These are phyloP conservation scores for Odontophorus gujanensis DNA, from an alignment of 2,113 vertebrate species.

Conservation along the genomic window DNA sequence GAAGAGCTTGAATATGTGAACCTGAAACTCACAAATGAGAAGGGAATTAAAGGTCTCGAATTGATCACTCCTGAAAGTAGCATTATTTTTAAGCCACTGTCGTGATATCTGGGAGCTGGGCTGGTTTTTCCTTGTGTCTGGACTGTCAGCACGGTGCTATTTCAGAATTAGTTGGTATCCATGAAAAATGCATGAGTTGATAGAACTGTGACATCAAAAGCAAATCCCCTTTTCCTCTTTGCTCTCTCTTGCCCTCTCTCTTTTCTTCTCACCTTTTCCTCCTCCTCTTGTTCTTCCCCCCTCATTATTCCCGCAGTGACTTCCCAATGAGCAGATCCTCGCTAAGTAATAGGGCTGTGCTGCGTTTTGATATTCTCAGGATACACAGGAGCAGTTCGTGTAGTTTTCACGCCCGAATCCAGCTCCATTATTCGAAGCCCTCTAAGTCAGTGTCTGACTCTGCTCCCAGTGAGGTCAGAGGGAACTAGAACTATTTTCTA, in stretches of 20 bases:
- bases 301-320: conserved; percentile 51
- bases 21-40: not conserved
- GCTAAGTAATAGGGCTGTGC: conserved; percentile 11
- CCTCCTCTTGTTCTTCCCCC: conserved; percentile 58
- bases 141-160: conserved; percentile 47
- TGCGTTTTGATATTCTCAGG: conserved; percentile 2
- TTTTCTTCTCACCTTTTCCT: conserved; percentile 65
- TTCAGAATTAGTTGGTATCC: conserved; percentile 43
- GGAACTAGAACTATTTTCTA: not conserved
- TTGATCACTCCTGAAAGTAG: not conserved
- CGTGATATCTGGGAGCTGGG: not conserved
- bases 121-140: not conserved
- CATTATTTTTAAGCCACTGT: conserved; percentile 5
- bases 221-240: conserved; percentile 45
- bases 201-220: conserved; percentile 72
- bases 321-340: conserved; percentile 52
- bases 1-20: not conserved
- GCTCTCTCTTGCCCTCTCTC: conserved; percentile 55
- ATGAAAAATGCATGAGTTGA: conserved; percentile 75
- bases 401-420: conserved; percentile 5
- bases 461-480: not conserved
- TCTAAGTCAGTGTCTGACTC: not conserved
- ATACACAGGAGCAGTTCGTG: not conserved
- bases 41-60: not conserved
- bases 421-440: not conserved